These are phyloP conservation scores for Melanargia galathea DNA, from an alignment of 2,888 invertebrate genomes.

Conservation along the genomic window DNA sequence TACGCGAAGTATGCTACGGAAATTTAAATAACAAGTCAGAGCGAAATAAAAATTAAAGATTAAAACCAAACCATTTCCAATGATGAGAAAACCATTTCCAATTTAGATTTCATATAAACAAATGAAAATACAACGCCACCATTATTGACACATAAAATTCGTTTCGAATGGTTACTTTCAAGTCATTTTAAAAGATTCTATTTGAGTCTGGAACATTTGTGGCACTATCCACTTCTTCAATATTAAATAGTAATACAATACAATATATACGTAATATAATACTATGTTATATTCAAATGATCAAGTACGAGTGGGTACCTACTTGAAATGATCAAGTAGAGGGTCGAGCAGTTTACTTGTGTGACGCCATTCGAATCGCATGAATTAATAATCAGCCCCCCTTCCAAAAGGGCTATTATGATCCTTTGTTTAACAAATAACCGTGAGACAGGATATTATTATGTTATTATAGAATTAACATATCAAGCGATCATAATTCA, in stretches of 20 bases:
- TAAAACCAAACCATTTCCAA: no score
- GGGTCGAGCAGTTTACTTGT: background rate
- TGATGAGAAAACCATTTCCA: no score
- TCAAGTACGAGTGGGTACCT: background rate
- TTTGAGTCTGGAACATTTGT: background rate
- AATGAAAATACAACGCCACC: no score
- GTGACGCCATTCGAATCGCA: constrained; percentile 4
- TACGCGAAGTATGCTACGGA: background rate
- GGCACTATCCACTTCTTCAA: background rate
- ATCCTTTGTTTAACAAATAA: constrained; percentile 30
- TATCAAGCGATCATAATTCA: constrained; percentile 46
- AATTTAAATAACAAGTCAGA: background rate
- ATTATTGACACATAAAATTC: no score
- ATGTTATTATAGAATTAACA: constrained; percentile 51
- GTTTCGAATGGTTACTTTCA: no score
- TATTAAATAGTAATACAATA: background rate
- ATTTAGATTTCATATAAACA: no score
- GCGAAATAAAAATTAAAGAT: no score
- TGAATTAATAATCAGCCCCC: constrained; percentile 9
- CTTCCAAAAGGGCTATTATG: constrained; percentile 17
- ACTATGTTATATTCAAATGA: background rate
- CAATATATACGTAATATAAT: no score
- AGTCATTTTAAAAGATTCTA: no score
- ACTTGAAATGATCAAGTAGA: constrained; percentile 6
- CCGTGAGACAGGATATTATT: constrained; percentile 58